Conservation (phyloP, 2,888 invertebrate genomes). For the Rugalucina vietnamica region DNA sequence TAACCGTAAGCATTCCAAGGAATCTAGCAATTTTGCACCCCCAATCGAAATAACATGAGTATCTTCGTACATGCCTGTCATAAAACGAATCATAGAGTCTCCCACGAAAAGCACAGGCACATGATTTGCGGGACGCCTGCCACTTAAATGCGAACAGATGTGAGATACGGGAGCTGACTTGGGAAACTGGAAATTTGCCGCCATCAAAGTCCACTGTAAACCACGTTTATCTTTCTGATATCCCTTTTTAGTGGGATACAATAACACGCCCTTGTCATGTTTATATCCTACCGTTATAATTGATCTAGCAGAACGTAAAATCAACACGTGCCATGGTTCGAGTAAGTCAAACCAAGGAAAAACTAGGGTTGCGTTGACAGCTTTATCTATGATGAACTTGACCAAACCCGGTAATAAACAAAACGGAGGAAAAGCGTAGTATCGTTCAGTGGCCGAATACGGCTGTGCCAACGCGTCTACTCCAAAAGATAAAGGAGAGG, state of each 20-base stretch:
- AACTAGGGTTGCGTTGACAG: background rate
- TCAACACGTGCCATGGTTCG: background rate
- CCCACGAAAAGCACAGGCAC: background rate
- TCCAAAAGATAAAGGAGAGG: background rate
- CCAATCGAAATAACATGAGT: background rate
- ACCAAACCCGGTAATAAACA: background rate
- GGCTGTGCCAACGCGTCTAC: background rate
- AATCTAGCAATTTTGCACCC: conserved; percentile 1
- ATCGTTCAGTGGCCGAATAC: background rate
- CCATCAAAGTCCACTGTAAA: background rate
- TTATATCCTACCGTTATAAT: background rate
- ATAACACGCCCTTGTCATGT: background rate
- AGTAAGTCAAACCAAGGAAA: background rate
- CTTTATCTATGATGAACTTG: background rate
- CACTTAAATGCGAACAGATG: background rate
- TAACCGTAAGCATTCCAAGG: background rate
- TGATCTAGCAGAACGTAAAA: background rate
- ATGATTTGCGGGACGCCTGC: background rate
- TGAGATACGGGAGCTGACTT: background rate
- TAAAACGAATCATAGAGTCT: background rate
- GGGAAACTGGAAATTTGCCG: background rate
- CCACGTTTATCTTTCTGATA: background rate
- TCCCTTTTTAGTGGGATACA: background rate
- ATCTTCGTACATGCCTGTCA: background rate
- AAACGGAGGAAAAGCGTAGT: background rate